Evolutionary conservation across 1,140 invertebrate genomes (phyloP).

Genomic region (Oryctes rhinoceros): DNA sequence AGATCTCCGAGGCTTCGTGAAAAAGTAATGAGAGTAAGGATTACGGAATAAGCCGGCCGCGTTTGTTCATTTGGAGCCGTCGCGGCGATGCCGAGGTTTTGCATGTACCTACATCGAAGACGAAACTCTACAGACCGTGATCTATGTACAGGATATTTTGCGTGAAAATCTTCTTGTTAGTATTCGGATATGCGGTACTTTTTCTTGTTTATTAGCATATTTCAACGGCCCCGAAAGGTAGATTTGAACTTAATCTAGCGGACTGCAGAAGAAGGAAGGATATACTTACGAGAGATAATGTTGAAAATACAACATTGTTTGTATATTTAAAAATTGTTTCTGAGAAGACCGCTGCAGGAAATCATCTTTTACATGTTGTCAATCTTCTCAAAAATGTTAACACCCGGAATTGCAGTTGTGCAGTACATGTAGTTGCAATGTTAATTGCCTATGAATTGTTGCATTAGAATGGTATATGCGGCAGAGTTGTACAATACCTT

Average conservation of each 20-base stretch:
- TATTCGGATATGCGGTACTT: not conserved
- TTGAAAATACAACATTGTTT: too few relatives aligned
- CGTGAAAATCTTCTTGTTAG: conserved; percentile 14
- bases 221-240: not conserved
- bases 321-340: too few relatives aligned
- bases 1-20: conserved; percentile 34
- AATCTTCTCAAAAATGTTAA: too few relatives aligned
- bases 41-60: conserved; percentile 25
- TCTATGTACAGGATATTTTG: not conserved
- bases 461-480: too few relatives aligned
- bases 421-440: too few relatives aligned
- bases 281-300: not conserved
- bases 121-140: not conserved
- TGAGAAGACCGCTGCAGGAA: too few relatives aligned
- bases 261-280: not conserved
- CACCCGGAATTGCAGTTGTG: too few relatives aligned
- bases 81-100: not conserved
- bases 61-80: conserved; percentile 16
- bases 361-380: too few relatives aligned
- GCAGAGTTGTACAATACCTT: too few relatives aligned
- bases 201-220: not conserved
- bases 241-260: not conserved
- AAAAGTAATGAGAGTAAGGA: conserved; percentile 38
- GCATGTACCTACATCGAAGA: conserved; percentile 3
- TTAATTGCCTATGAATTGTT: too few relatives aligned